phyloP scores from a whole-genome alignment of 2,888 invertebrate species.

The Strigamia transsilvanica region DNA sequence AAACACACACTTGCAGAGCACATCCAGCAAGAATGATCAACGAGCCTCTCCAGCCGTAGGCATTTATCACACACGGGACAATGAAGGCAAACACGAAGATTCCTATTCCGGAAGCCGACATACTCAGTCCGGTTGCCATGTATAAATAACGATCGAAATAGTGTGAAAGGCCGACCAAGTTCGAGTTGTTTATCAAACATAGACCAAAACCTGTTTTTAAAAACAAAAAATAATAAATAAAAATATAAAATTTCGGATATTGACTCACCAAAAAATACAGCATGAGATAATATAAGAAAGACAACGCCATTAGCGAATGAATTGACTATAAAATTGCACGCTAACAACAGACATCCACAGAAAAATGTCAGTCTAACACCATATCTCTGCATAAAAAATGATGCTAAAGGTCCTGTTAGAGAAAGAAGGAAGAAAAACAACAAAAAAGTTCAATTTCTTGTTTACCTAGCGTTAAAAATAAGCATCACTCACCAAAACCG shows the following conservation, averaged over 20 bases:
- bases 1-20: conserved; percentile 30
- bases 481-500: conserved; percentile 10
- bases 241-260: not conserved
- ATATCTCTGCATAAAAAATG: conserved; percentile 13
- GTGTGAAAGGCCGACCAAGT: conserved; percentile 56
- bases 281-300: not conserved
- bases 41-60: conserved; percentile 59
- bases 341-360: not conserved
- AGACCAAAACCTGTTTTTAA: conserved; percentile 44
- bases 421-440: too few species aligned
- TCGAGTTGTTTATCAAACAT: conserved; percentile 28
- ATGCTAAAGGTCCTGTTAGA: not conserved
- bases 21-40: conserved; percentile 56
- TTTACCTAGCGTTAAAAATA: not conserved
- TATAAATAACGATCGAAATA: conserved; percentile 58
- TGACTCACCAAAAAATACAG: conserved; percentile 1
- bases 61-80: conserved; percentile 56
- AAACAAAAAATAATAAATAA: not conserved
- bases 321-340: not conserved
- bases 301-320: not conserved
- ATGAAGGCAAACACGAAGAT: conserved; percentile 58
- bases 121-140: conserved; percentile 58
- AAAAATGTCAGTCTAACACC: not conserved
- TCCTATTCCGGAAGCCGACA: conserved; percentile 59
- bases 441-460: not conserved